Evolutionary conservation across 1,140 invertebrate species (phyloP).

Genomic region (Plodia interpunctella): DNA sequence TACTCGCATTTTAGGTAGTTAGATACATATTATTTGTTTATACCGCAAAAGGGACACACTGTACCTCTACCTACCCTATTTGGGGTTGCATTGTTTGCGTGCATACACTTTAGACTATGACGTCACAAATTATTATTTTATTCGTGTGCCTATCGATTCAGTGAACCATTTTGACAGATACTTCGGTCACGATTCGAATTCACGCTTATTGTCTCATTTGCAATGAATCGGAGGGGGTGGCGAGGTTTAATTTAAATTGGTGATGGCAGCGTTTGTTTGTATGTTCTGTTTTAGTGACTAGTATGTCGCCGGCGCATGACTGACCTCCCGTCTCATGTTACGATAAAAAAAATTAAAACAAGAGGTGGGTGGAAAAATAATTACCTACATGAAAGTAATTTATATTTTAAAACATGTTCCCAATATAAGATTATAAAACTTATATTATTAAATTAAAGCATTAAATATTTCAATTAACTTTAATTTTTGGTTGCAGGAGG

Average conservation of each 20-base stretch:
- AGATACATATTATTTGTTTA: too few species aligned
- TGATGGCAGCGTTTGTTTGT: slow-evolving; percentile 28
- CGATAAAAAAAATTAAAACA: slow-evolving; percentile 25
- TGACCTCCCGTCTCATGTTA: slow-evolving; percentile 47
- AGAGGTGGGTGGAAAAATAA: too few species aligned
- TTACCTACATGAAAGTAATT: too few species aligned
- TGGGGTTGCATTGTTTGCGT: slow-evolving; percentile 45
- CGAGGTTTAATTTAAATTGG: slow-evolving; percentile 36
- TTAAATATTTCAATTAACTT: background rate
- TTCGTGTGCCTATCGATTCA: slow-evolving; percentile 48
- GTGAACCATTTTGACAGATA: slow-evolving; percentile 39
- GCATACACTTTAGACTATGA: slow-evolving; percentile 47
- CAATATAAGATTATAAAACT: too few species aligned
- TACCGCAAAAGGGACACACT: too few species aligned
- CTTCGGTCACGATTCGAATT: slow-evolving; percentile 23
- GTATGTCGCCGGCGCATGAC: slow-evolving; percentile 41
- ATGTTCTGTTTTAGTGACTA: slow-evolving; percentile 30
- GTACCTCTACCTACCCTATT: slow-evolving; percentile 12
- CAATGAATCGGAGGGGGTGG: slow-evolving; percentile 21
- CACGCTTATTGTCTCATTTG: background rate
- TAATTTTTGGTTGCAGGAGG: slow-evolving; percentile 49
- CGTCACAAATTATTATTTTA: slow-evolving; percentile 58
- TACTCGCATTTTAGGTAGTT: too few species aligned
- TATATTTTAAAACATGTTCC: too few species aligned
- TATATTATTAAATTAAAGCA: too few species aligned